Base-by-base conservation (phyloP, 2,888 invertebrate species). In the Chrysolina americana region DNA sequence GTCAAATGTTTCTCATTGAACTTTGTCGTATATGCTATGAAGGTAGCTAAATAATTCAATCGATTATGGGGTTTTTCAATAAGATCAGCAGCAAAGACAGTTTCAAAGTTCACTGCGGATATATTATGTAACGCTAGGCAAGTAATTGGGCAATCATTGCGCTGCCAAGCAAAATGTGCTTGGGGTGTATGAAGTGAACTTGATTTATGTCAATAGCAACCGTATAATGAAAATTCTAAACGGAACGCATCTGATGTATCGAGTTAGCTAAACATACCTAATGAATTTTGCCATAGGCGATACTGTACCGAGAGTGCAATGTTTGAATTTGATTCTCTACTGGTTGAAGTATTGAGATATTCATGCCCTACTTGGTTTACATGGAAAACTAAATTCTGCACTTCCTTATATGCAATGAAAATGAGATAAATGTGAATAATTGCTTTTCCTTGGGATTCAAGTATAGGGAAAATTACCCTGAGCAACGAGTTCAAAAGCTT, bases 141-240 rank as follows among this genome's bases (percentile, higher is more conserved):
- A 53, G 53, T 53, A 53, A 53, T 53, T 53, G 17, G 21, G 36
- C 10, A 36, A 59, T 8, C 28, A 59, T 59, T 59, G 6, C 28
- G 59, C 28, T 59, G 36, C 59, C 36, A 15, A 5, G 13, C 53
- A 13, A 13, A 28, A 59, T 59, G 36, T 59, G 6, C 36, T 28
- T 15, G 59, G 59, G 28, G 23, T 36, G 59, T 23, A 28, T 59
- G 19, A 13, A 59, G 59, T 59, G 59, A 59, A 59, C 9, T 59
- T n/a, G 28, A 59, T 59, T 59, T 28, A 59, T 59, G 28, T n/a
- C 59, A 28, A 59, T 59, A n/a, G 36, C 28, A 59, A 59, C 36
- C 36, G 36, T 28, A 59, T 59, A 59, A 59, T 28, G 59, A 59
- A 59, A 36, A 59, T 6, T n/a, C 28, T 15, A 28, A 59, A 59